Base-by-base conservation (phyloP, 2,113 vertebrate genomes). In the Calyptomena viridis region DNA sequence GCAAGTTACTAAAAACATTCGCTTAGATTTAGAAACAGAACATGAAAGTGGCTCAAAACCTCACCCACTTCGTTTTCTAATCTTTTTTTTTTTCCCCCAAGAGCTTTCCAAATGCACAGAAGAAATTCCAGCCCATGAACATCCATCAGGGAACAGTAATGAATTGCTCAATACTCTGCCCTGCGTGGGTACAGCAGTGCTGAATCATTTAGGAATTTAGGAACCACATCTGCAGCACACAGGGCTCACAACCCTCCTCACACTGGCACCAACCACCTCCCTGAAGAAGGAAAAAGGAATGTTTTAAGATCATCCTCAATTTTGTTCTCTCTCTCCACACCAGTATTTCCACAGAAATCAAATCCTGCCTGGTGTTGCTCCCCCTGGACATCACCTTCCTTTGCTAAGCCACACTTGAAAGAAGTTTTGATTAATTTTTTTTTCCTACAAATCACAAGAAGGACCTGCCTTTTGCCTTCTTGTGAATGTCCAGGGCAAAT, bases 131-230 rank as follows among this genome's bases (percentile, higher is more conserved):
- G 80, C 68, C 96, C 93, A 95, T 96, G 95, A 95, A 84, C 80
- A 88, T 81, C 92, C 93, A 94, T 87, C 92, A 93, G 86, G 67
- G 87, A 92, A 63, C 82, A 89, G 82, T 47, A 89, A 93, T 53
- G 83, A 96, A 92, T 94, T 93, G 76, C 86, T 93, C 94, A 90
- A 84, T 92, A 92, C 4, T 46, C 37, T 8, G n/a, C 44, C 8
- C 55, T 0, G 63, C 17, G 35, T 84, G 89, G 90, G 90, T 37
- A 86, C 8, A 0, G 59, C 18, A 40, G 46, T 74, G 91, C 92
- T 96, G 92, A 96, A 96, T 94, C 95, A 95, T 83, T 88, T 40
- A 82, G 64, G n/a, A 93, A 95, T 83, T 88, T 40, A 82, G 64
- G n/a, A 93, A 77, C 94, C 67, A 83, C 93, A 96, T 81, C 59